These are phyloP conservation scores for Lophotriccus pileatus DNA, from an alignment of 2,797 vertebrate species.

Conservation along the genomic window DNA sequence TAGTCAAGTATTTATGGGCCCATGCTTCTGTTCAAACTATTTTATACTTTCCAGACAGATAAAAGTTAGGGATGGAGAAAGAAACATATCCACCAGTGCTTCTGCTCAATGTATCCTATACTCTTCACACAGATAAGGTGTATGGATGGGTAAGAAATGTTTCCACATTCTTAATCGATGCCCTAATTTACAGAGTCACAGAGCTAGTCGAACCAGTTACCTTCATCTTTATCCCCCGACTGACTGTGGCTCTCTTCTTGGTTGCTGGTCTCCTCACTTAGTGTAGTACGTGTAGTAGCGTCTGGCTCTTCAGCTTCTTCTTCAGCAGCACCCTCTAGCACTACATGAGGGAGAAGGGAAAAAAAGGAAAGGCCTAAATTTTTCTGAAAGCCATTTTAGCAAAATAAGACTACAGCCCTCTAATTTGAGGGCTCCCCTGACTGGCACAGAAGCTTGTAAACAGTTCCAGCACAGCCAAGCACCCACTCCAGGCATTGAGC, in stretches of 20 bases:
- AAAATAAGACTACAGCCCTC: background rate
- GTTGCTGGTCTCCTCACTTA: conserved; percentile 30
- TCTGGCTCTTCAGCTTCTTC: conserved; percentile 58
- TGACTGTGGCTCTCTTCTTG: conserved; percentile 34
- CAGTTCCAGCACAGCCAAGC: rapidly evolving
- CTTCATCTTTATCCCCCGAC: conserved; percentile 74
- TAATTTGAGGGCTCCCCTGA: background rate
- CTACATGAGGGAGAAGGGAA: conserved; percentile 17
- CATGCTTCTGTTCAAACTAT: background rate
- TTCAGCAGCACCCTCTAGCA: conserved; percentile 65
- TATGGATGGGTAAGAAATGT: background rate
- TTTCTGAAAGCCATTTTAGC: background rate
- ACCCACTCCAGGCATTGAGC: background rate
- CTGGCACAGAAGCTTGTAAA: background rate
- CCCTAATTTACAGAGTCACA: background rate
- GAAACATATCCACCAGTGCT: background rate
- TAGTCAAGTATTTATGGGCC: background rate
- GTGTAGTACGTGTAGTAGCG: background rate
- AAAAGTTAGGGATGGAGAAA: background rate
- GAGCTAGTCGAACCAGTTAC: conserved; percentile 57
- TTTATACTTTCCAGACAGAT: background rate
- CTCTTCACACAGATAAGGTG: background rate
- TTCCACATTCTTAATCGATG: background rate
- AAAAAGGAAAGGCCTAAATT: background rate
- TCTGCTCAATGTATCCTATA: background rate